phyloP scores from a whole-genome alignment of 2,888 invertebrate genomes.

The Peribatodes rhomboidaria region DNA sequence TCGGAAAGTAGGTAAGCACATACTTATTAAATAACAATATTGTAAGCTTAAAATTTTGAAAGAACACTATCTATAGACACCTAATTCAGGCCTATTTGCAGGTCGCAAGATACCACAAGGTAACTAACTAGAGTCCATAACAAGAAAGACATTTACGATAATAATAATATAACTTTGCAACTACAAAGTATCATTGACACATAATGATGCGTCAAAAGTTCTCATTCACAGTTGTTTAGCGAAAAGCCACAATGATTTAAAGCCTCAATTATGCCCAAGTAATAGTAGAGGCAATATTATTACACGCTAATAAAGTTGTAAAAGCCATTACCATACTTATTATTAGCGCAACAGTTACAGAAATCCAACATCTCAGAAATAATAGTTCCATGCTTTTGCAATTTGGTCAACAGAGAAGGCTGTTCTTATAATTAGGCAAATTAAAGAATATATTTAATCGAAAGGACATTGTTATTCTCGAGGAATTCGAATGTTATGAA shows the following conservation, averaged over 20 bases:
- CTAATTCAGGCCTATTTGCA: conserved; percentile 2
- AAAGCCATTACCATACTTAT: conserved; percentile 41
- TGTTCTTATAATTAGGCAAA: conserved; percentile 29
- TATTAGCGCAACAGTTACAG: conserved; percentile 44
- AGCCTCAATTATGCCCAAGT: conserved; percentile 32
- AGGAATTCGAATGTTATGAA: conserved; percentile 50
- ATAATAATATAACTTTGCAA: not conserved
- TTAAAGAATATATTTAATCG: conserved; percentile 29
- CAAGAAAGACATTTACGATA: conserved; percentile 8
- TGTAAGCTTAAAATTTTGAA: conserved; percentile 1
- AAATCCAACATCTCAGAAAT: conserved; percentile 39
- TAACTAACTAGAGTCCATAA: not conserved
- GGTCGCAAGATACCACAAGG: not conserved
- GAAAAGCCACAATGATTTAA: conserved; percentile 37
- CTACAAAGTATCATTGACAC: conserved; percentile 13
- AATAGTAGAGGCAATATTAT: conserved; percentile 36
- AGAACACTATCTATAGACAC: not conserved
- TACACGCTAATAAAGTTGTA: conserved; percentile 43
- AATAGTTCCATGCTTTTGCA: conserved; percentile 31
- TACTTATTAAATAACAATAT: not conserved
- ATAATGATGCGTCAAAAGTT: conserved; percentile 36
- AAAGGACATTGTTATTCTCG: conserved; percentile 41
- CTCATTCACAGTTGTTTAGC: conserved; percentile 37
- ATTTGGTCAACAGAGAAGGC: conserved; percentile 22
- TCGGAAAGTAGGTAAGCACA: not conserved